Evolutionary conservation across 2,888 invertebrate species (phyloP).

Genomic region (Temnothorax ravouxi): DNA sequence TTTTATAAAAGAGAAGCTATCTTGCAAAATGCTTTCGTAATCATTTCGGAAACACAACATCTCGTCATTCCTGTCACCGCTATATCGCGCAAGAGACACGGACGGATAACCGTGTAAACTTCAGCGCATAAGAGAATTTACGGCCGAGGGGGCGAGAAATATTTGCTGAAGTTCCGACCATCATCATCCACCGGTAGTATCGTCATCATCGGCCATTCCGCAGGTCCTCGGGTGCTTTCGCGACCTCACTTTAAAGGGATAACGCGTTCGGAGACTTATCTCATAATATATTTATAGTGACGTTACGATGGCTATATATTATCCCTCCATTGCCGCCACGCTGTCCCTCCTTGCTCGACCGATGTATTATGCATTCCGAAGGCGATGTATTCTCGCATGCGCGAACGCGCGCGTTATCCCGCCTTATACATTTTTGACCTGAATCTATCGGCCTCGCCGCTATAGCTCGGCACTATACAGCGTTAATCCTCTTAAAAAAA

Average conservation of each 20-base stretch:
- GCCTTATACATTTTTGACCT: slow-evolving; percentile 75
- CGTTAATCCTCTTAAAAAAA: slow-evolving; percentile 3
- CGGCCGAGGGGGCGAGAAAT: slow-evolving; percentile 58
- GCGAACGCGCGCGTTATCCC: slow-evolving; percentile 59
- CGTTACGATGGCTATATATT: slow-evolving; percentile 71
- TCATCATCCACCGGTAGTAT: slow-evolving; percentile 49
- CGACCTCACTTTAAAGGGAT: slow-evolving; percentile 72
- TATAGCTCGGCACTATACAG: background rate
- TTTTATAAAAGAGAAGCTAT: background rate
- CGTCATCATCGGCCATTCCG: slow-evolving; percentile 62
- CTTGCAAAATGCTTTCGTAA: background rate
- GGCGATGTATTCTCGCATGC: slow-evolving; percentile 69
- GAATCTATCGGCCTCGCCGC: slow-evolving; percentile 66
- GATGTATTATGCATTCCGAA: slow-evolving; percentile 80
- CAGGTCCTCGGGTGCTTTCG: slow-evolving; percentile 45
- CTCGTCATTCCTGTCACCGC: background rate
- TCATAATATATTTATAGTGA: slow-evolving; percentile 76
- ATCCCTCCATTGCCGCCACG: slow-evolving; percentile 59
- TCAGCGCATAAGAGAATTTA: slow-evolving; percentile 40
- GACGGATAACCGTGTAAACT: slow-evolving; percentile 48
- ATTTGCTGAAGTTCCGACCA: slow-evolving; percentile 55
- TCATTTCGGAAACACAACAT: background rate
- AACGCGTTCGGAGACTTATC: slow-evolving; percentile 75
- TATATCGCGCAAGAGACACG: background rate
- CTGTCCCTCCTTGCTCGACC: slow-evolving; percentile 28